phyloP scores from a whole-genome alignment of 2,888 invertebrate genomes.

The Spodoptera exigua region DNA sequence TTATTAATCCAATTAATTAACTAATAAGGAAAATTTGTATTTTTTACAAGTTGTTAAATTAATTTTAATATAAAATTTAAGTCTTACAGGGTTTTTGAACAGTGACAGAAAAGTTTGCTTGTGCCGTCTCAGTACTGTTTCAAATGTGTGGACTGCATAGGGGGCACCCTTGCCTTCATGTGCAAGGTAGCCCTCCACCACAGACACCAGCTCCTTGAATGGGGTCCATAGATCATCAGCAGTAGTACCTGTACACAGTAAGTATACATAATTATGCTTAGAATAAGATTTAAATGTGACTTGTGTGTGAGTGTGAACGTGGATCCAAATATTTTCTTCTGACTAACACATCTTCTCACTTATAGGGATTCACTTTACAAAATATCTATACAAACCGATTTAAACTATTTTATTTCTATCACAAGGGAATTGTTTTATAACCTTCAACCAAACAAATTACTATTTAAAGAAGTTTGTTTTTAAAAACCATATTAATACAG shows the following conservation, averaged over 20 bases:
- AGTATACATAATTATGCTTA: neutral
- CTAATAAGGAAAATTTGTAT: no score
- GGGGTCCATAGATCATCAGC: slow-evolving; percentile 96
- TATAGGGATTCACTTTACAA: no score
- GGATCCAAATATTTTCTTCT: no score
- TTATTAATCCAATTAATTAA: no score
- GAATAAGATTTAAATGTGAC: no score
- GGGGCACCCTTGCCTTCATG: slow-evolving; percentile 89
- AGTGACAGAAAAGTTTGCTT: slow-evolving; percentile 96
- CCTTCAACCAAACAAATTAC: slow-evolving; percentile 29
- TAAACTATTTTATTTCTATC: slow-evolving; percentile 2
- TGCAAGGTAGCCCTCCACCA: slow-evolving; percentile 92
- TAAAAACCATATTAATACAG: neutral
- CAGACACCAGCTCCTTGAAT: slow-evolving; percentile 92
- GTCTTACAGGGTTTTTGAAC: slow-evolving; percentile 95
- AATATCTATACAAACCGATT: no score
- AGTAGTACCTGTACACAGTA: slow-evolving; percentile 70
- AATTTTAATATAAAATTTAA: neutral
- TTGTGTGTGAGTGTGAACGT: no score
- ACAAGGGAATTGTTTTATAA: slow-evolving; percentile 33
- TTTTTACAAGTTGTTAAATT: no score
- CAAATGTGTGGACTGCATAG: slow-evolving; percentile 91
- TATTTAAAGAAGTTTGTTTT: neutral
- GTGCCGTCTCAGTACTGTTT: slow-evolving; percentile 93
- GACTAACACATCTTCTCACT: no score